A percentile compares a stretch with the other conserved stretches of the same genome.
phyloP scores from a whole-genome alignment of 2,888 invertebrate species.

The Eledone cirrhosa region DNA sequence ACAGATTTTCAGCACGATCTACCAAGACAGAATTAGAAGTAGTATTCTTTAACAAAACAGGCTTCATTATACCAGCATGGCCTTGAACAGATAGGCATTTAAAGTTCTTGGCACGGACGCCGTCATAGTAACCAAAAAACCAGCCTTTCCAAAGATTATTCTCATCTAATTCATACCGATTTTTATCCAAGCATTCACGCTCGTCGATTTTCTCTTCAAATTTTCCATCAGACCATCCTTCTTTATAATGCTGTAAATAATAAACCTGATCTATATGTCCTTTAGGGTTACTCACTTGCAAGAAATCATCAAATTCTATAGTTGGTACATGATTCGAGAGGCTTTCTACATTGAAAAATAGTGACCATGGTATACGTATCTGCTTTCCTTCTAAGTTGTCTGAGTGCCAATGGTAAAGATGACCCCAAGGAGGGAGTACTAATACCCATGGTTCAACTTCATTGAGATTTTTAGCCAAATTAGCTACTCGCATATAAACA shows the following conservation, averaged over 20 bases:
- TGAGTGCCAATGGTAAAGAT: conserved; percentile 86
- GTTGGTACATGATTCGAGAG: conserved; percentile 83
- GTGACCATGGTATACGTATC: conserved; percentile 78
- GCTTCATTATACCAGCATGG: conserved; percentile 62
- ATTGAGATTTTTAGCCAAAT: conserved; percentile 78
- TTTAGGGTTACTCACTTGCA: conserved; percentile 71
- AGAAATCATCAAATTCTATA: conserved; percentile 84
- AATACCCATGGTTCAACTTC: conserved; percentile 67
- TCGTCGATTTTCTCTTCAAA: conserved; percentile 86
- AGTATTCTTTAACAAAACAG: conserved; percentile 70
- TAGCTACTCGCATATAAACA: conserved; percentile 92
- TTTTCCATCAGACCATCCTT: conserved; percentile 82
- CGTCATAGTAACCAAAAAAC: conserved; percentile 78
- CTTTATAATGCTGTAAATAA: conserved; percentile 83
- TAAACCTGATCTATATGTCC: conserved; percentile 79
- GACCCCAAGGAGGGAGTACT: conserved; percentile 92
- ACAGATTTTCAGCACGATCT: conserved; percentile 58
- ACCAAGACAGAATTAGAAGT: conserved; percentile 61
- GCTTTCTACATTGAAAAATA: conserved; percentile 85
- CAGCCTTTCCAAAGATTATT: conserved; percentile 66
- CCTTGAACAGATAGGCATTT: conserved; percentile 86
- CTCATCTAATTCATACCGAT: conserved; percentile 43
- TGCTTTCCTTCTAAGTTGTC: conserved; percentile 65
- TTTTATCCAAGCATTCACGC: conserved; percentile 68
- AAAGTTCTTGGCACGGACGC: conserved; percentile 75